These are phyloP conservation scores for Clamator glandarius DNA, from an alignment of 2,797 vertebrate species.

Conservation along the genomic window DNA sequence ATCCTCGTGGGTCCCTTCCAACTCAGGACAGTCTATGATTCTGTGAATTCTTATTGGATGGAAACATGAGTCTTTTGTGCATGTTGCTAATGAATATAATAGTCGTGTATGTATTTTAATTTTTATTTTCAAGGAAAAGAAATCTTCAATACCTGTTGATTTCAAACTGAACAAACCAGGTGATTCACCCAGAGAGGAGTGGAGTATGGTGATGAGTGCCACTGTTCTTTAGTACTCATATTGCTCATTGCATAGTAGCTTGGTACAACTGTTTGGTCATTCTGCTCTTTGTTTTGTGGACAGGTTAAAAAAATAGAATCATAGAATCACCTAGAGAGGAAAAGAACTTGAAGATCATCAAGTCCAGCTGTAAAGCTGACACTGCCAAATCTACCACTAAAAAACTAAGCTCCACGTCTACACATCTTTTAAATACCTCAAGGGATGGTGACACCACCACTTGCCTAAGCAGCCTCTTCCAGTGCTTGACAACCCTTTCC, in stretches of 20 bases:
- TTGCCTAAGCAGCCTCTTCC: neutral
- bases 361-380: rapidly evolving
- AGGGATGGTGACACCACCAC: neutral
- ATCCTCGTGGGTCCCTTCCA: too few relatives aligned
- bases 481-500: neutral
- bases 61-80: neutral
- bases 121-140: neutral
- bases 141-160: neutral
- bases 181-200: neutral
- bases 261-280: neutral
- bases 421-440: too few relatives aligned
- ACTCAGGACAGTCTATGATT: too few relatives aligned
- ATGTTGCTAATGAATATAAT: neutral
- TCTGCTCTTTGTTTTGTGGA: neutral
- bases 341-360: neutral
- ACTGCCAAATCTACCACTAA: neutral
- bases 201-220: neutral
- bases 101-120: neutral
- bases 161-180: neutral
- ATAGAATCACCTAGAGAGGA: neutral
- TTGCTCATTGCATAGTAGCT: neutral
- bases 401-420: rapidly evolving
- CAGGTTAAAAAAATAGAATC: neutral
- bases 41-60: neutral
- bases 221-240: neutral